A percentile compares a stretch with the other conserved stretches of the same genome.
Evolutionary conservation across 92 coral and sea anemone species (phyloP).

Genomic region (Porites evermanni): DNA sequence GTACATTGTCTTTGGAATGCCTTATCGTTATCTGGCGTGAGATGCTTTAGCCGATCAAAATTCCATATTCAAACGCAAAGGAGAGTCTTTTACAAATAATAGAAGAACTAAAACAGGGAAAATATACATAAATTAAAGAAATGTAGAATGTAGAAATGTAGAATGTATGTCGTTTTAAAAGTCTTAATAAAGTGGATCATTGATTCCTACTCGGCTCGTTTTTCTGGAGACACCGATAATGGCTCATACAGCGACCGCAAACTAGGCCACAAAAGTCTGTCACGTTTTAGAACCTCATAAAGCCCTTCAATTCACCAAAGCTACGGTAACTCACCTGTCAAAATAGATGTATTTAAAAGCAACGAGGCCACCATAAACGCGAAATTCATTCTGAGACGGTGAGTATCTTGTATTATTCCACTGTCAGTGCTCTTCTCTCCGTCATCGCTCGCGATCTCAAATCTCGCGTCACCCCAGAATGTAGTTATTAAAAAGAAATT

Average conservation of each 20-base stretch:
- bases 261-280: not conserved
- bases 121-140: too few species aligned
- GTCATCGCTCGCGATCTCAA: not conserved
- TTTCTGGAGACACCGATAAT: not conserved
- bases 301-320: not conserved
- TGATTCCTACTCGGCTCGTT: not conserved
- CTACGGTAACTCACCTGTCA: slow-evolving; percentile 31
- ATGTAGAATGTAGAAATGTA: too few species aligned
- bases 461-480: slow-evolving; percentile 15
- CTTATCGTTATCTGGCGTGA: not conserved
- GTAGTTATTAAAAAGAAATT: slow-evolving; percentile 8
- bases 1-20: not conserved
- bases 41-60: not conserved
- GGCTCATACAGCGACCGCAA: not conserved
- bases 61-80: too few species aligned
- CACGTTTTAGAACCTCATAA: not conserved
- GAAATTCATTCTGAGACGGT: slow-evolving; percentile 8
- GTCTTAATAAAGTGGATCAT: not conserved
- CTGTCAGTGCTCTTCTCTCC: not conserved
- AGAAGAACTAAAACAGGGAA: too few species aligned
- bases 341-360: slow-evolving; percentile 9
- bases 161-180: not conserved
- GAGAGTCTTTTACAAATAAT: too few species aligned
- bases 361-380: slow-evolving; percentile 11
- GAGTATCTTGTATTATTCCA: not conserved